These are phyloP conservation scores for Catocala nupta DNA, from an alignment of 2,888 invertebrate genomes.

Conservation along the genomic window DNA sequence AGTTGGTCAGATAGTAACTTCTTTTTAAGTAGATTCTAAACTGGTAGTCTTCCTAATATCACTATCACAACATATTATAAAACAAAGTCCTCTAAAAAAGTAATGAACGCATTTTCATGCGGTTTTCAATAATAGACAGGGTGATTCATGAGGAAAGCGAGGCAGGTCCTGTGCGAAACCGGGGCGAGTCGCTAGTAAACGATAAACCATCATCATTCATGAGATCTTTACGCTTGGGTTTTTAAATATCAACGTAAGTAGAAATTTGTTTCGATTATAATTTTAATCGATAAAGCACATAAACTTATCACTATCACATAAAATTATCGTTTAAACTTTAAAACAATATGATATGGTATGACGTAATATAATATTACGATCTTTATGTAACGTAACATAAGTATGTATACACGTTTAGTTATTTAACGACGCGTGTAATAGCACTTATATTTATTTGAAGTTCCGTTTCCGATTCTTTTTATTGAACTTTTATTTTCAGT, in stretches of 20 bases:
- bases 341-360: slow-evolving; percentile 5
- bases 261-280: slow-evolving; percentile 1
- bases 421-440: slow-evolving; percentile 5
- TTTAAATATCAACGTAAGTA: neutral
- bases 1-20: no score
- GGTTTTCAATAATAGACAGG: no score
- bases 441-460: slow-evolving; percentile 4
- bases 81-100: no score
- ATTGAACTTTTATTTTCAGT: neutral
- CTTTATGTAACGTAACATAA: slow-evolving; percentile 12
- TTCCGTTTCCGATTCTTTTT: neutral
- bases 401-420: neutral
- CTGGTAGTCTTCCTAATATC: no score
- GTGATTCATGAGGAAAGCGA: no score
- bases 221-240: no score
- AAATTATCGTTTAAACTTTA: neutral
- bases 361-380: slow-evolving; percentile 5
- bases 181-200: no score
- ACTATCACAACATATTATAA: no score
- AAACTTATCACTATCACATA: neutral
- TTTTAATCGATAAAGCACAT: neutral
- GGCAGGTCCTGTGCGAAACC: no score
- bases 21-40: no score
- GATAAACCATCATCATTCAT: no score
- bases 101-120: no score